Evolutionary conservation across 2,888 invertebrate species (phyloP).

Genomic region (Lasioglossum leucozonium): DNA sequence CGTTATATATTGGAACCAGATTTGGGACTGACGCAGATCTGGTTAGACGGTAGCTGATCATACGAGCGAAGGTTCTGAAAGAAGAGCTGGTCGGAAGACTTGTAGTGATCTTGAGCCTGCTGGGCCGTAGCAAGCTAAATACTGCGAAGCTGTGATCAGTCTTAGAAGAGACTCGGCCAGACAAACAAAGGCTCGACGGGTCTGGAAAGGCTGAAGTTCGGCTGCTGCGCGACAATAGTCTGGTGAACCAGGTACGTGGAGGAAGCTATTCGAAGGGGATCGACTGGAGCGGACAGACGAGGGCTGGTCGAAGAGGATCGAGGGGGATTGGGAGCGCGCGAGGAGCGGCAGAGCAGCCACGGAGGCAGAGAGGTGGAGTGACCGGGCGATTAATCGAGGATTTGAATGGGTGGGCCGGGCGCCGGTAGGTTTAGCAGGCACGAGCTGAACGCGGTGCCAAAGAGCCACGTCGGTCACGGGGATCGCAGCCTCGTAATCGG

Average conservation of each 20-base stretch:
- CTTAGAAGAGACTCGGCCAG: neutral
- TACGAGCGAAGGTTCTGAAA: neutral
- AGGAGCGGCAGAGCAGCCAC: conserved; percentile 48
- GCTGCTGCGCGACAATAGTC: neutral
- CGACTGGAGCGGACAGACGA: neutral
- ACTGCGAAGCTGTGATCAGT: neutral
- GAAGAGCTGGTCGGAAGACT: neutral
- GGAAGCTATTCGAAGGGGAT: neutral
- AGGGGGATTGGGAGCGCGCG: neutral
- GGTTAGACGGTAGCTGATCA: neutral
- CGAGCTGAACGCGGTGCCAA: conserved; percentile 83
- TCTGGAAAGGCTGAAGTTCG: neutral
- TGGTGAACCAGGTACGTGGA: neutral
- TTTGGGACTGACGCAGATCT: neutral
- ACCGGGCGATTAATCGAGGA: conserved; percentile 78
- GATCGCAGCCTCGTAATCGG: conserved; percentile 80
- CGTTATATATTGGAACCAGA: no score
- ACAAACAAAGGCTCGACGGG: neutral
- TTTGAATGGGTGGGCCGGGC: conserved; percentile 84
- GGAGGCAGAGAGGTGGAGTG: conserved; percentile 75
- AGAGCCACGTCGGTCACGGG: conserved; percentile 80
- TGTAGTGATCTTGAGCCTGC: neutral
- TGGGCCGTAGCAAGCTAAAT: neutral
- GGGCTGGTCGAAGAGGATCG: conserved; percentile 13
- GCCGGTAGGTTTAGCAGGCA: conserved; percentile 82